These are phyloP conservation scores for Spinibarbus caldwelli DNA, from an alignment of 2,797 vertebrate genomes.

Conservation along the genomic window DNA sequence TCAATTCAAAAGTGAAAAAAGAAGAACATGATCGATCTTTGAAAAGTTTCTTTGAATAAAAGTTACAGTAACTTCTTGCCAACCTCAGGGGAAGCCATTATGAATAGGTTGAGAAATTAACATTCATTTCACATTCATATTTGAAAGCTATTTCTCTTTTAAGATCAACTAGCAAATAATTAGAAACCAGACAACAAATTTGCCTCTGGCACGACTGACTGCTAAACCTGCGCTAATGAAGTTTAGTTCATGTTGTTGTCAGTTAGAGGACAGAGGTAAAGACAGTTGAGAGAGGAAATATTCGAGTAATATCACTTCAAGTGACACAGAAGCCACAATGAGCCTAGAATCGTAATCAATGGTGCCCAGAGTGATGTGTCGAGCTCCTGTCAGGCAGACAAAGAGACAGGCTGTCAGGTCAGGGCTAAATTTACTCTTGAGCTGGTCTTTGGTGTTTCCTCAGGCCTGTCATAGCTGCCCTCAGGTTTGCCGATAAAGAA, in stretches of 20 bases:
- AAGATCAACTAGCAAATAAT: not conserved
- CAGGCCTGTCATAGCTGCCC: slow-evolving; percentile 87
- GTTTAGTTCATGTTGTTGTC: slow-evolving; percentile 9
- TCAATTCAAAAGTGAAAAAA: slow-evolving; percentile 41
- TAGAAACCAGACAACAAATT: not conserved
- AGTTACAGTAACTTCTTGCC: slow-evolving; percentile 47
- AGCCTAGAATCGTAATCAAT: slow-evolving; percentile 60
- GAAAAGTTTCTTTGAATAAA: slow-evolving; percentile 53
- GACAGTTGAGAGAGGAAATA: slow-evolving; percentile 39
- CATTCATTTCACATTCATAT: slow-evolving; percentile 24
- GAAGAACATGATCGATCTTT: slow-evolving; percentile 23
- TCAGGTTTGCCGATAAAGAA: slow-evolving; percentile 86
- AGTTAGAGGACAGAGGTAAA: slow-evolving; percentile 29
- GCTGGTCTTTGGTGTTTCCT: slow-evolving; percentile 86
- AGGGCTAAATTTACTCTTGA: slow-evolving; percentile 84
- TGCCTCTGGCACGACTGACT: not conserved
- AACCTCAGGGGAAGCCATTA: slow-evolving; percentile 41
- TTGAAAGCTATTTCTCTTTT: slow-evolving; percentile 25
- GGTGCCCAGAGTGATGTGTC: slow-evolving; percentile 54
- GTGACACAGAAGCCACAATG: slow-evolving; percentile 37
- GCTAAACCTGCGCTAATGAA: not conserved
- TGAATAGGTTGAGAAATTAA: slow-evolving; percentile 18
- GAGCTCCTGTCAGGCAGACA: slow-evolving; percentile 55
- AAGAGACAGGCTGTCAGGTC: slow-evolving; percentile 85
- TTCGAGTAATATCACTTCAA: slow-evolving; percentile 33